Base-by-base conservation (phyloP, 2,888 invertebrate species). In the Microplitis deprimator region DNA sequence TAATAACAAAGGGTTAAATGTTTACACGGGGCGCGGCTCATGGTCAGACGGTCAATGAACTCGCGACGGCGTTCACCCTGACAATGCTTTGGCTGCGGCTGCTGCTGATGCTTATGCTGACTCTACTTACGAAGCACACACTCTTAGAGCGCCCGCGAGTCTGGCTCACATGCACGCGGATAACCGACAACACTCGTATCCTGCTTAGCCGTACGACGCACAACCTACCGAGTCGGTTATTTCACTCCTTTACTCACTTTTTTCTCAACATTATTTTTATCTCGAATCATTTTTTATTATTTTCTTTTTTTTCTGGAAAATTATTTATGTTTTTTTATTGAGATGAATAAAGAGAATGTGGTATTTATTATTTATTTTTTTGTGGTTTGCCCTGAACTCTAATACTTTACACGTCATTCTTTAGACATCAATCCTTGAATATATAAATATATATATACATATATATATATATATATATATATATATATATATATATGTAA, bases 41-140 rank as follows among this genome's bases (percentile, higher is more conserved):
- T 89, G 89, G 89, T 89, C 89, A 89, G 88, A 88, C 88, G 88
- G 89, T 88, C 89, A 87, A 87, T 85, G 89, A 89, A 86, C 89
- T 83, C 64, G 67, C 75, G 78, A 76, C 79, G 60, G 74, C 79
- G 77, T 79, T 78, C 79, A 78, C 81, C 82, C 82, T 80, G 80
- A 50, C 50, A 29, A 29, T 29, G 29, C 29, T 29, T 29, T 13
- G 13, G 50, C 50, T 50, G 50, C 13, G 8, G 29, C 78, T 78
- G 81, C 80, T 50, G 50, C 10, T 50, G 13, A 50, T 50, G 50
- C 50, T 8, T 50, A 29, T 29, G 29, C 29, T 29, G 29, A 29
- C 29, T 20, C 20, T 29, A 29, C 29, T 29, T 29, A 29, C 29
- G 29, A 3, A 29, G 29, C 29, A 29, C 29, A 29, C 29, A 29